phyloP scores from a whole-genome alignment of 2,888 invertebrate species.

The Scaptodrosophila latifasciaeformis region DNA sequence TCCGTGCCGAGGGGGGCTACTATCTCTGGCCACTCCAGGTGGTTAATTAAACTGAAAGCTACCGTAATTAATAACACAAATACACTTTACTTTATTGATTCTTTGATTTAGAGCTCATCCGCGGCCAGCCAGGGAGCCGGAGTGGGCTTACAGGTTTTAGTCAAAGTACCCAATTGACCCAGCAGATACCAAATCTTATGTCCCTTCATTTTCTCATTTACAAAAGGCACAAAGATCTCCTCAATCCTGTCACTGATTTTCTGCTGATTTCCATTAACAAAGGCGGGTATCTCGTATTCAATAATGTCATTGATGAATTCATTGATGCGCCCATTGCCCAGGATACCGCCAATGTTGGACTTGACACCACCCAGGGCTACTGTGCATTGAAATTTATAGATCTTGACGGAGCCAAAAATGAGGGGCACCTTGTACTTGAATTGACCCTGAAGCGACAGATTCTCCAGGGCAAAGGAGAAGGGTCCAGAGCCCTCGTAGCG shows the following conservation, averaged over 20 bases:
- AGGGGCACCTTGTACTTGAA: slow-evolving; percentile 72
- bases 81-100: not conserved
- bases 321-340: slow-evolving; percentile 65
- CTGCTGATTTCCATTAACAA: slow-evolving; percentile 56
- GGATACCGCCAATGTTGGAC: slow-evolving; percentile 65
- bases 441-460: slow-evolving; percentile 61
- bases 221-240: slow-evolving; percentile 50
- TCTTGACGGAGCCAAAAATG: slow-evolving; percentile 66
- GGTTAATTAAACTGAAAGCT: not conserved
- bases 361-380: slow-evolving; percentile 57
- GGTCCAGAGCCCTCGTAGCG: slow-evolving; percentile 65
- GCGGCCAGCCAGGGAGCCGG: slow-evolving; percentile 65
- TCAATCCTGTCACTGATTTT: slow-evolving; percentile 59
- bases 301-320: slow-evolving; percentile 56
- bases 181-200: slow-evolving; percentile 67
- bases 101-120: slow-evolving; percentile 8
- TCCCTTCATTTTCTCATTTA: slow-evolving; percentile 59
- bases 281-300: slow-evolving; percentile 54
- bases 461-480: slow-evolving; percentile 54
- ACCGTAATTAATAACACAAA: not conserved
- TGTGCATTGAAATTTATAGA: slow-evolving; percentile 61
- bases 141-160: slow-evolving; percentile 51
- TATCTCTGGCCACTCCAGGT: not conserved
- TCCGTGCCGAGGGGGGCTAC: not conserved
- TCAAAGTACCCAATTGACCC: slow-evolving; percentile 16